Evolutionary conservation across 2,113 vertebrate genomes (phyloP), one percentile per base, ranked within the genome.

Genomic region (Lichenostomus cassidix): DNA sequence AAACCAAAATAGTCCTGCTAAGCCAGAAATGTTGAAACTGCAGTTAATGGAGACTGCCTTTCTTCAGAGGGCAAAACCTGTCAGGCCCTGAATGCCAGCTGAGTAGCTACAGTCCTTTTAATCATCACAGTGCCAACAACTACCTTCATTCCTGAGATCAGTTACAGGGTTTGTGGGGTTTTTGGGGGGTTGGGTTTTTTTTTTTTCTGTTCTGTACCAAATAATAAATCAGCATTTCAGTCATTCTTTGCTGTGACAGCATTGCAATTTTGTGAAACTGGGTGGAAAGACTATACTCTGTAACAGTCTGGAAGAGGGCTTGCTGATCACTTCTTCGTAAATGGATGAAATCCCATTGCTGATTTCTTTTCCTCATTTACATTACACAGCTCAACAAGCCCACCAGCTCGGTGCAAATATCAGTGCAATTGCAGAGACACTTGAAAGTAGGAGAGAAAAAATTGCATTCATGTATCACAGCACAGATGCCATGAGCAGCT

Each of bases 141-240:
- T 91, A 65, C 39, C 55, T 88, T 78, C 27, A 76, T 92, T 95
- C 87, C 87, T 79, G 89, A 97, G 81, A 75, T 88, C 69, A 67
- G 33, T 65, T 55, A 62, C 10, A 56, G 12, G 12, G 4, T 1
- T 52, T 63, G 41, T 22, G 44, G 74, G n/a, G 11, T 22, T 44
- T 56, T 25, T 23, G 37, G 7, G 23, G 22, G 6, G 46, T 59
- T 6, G 55, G 15, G 0, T 5, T 47, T 65, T 64, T 49, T 5
- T 47, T 65, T 64, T 49, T 83, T 13, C 13, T 49, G 20, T 83
- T 87, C 73, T 73, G 41, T 53, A 42, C 29, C 14, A 71, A 81
- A 86, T 70, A 8, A 70, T n/a, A 74, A 73, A 94, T 14, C 41
- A 73, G 73, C 78, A 81, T 24, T 63, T 71, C 46, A 62, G 62